Conservation (phyloP, 2,888 invertebrate species). For the Arge pagana region DNA sequence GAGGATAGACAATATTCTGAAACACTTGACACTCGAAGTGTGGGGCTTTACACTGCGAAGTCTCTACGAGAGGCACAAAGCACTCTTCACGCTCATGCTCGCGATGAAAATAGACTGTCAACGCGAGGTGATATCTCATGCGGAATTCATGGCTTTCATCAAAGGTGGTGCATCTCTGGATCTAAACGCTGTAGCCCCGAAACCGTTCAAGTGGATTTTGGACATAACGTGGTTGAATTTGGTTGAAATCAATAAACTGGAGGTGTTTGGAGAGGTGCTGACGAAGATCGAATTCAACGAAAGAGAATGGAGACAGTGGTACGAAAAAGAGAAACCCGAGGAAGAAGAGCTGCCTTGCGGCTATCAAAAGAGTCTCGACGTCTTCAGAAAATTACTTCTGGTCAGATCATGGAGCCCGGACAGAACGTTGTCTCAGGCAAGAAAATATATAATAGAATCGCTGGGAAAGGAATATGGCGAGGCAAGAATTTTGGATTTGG, state of each 20-base stretch:
- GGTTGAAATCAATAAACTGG: slow-evolving; percentile 87
- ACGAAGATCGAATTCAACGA: slow-evolving; percentile 84
- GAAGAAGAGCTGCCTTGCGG: slow-evolving; percentile 90
- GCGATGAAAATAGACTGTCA: slow-evolving; percentile 95
- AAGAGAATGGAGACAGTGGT: slow-evolving; percentile 88
- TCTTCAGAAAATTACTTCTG: slow-evolving; percentile 82
- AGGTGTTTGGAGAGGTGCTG: slow-evolving; percentile 78
- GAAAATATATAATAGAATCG: slow-evolving; percentile 88
- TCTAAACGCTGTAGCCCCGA: slow-evolving; percentile 88
- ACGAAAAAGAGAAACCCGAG: slow-evolving; percentile 91
- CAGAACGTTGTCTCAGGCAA: slow-evolving; percentile 89
- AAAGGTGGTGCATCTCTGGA: slow-evolving; percentile 96
- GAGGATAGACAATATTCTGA: slow-evolving; percentile 85
- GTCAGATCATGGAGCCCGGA: slow-evolving; percentile 96
- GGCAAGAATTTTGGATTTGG: slow-evolving; percentile 88
- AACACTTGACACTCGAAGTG: slow-evolving; percentile 87
- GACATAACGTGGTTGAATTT: slow-evolving; percentile 96
- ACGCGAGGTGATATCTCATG: slow-evolving; percentile 78
- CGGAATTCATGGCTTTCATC: slow-evolving; percentile 93
- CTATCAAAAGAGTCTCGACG: slow-evolving; percentile 82
- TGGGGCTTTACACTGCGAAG: slow-evolving; percentile 92
- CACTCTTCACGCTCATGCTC: slow-evolving; percentile 89
- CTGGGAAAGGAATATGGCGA: slow-evolving; percentile 88
- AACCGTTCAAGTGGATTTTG: slow-evolving; percentile 93
- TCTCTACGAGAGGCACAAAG: slow-evolving; percentile 91